Base-by-base conservation (phyloP, 1,140 invertebrate genomes). In the Caenorhabditis brenneri region DNA sequence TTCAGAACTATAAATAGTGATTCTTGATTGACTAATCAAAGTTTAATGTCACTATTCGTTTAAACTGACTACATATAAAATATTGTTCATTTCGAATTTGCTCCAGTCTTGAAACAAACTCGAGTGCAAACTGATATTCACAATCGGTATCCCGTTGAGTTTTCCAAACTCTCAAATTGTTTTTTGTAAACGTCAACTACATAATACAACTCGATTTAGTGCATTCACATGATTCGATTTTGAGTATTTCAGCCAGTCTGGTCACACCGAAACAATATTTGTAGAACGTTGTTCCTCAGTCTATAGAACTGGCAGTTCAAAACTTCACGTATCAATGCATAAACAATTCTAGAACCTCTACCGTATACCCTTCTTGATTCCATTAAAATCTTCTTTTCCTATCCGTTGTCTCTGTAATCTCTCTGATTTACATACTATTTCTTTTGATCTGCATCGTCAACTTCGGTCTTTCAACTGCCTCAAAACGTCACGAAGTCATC, bases 351-450 rank as follows among this genome's bases (percentile, higher is more conserved):
- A 51, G n/a, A 51, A 51, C 55, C 55, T 51, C 22, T 74, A 74
- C 65, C 36, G 65, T 74, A 74, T 24, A 65, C 31, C 65, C 6
- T 12, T 33, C n/a, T 42, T 46, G 42, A 42, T 24, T 6, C 16
- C 48, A 19, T 4, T n/a, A 51, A 1, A 51, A 51, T 27, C 53
- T 55, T 55, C 53, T 27, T 74, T 74, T 24, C n/a, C 65, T 42
- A 74, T 74, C 65, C 65, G 33, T 74, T 74, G 29, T 74, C 65
- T 74, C 65, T 74, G 22, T 22, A 27, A 19, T 74, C 65, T 74
- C 65, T 24, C 15, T 12, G 0, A 10, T 74, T 74, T 15, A 33
- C 36, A 74, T 31, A 74, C 65, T 74, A 42, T 74, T n/a, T 31
- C 36, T 0, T 74, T 42, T 74, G 53, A 55, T 55, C 53, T 55